phyloP scores from a whole-genome alignment of 2,888 invertebrate species.

The Nemapogon koenigi region DNA sequence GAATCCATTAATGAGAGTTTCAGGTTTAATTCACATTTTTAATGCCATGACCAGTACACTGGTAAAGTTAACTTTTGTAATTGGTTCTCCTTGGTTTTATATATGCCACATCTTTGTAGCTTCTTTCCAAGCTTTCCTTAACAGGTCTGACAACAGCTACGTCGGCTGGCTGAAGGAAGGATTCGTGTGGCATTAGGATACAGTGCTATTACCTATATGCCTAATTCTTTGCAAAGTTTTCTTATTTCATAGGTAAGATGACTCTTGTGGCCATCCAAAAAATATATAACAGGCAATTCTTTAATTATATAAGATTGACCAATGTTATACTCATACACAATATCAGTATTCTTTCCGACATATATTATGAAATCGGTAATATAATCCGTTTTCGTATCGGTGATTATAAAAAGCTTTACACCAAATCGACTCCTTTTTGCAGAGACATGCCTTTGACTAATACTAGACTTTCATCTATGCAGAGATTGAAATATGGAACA shows the following conservation, averaged over 20 bases:
- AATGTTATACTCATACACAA: too few species aligned
- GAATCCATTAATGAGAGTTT: constrained; percentile 16
- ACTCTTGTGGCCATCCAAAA: constrained; percentile 23
- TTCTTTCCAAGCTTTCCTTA: constrained; percentile 2
- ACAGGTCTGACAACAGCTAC: constrained; percentile 22
- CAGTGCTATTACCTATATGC: constrained; percentile 21
- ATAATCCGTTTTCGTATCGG: too few species aligned
- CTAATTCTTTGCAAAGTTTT: constrained; percentile 18
- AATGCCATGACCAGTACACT: constrained; percentile 3
- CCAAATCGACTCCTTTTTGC: too few species aligned
- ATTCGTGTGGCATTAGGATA: constrained; percentile 23
- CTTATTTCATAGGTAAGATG: constrained; percentile 20
- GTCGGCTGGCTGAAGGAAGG: constrained; percentile 22
- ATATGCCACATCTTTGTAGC: not conserved
- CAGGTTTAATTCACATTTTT: constrained; percentile 13
- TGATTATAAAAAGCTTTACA: too few species aligned
- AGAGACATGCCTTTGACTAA: too few species aligned
- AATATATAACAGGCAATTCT: constrained; percentile 21
- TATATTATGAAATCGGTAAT: too few species aligned
- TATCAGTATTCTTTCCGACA: too few species aligned
- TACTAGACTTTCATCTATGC: too few species aligned
- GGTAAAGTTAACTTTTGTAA: constrained; percentile 3
- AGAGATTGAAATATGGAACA: too few species aligned
- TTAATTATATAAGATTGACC: too few species aligned
- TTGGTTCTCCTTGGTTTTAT: constrained; percentile 1